Base-by-base conservation (phyloP, 1,140 invertebrate species). In the Drosophila gunungcola region DNA sequence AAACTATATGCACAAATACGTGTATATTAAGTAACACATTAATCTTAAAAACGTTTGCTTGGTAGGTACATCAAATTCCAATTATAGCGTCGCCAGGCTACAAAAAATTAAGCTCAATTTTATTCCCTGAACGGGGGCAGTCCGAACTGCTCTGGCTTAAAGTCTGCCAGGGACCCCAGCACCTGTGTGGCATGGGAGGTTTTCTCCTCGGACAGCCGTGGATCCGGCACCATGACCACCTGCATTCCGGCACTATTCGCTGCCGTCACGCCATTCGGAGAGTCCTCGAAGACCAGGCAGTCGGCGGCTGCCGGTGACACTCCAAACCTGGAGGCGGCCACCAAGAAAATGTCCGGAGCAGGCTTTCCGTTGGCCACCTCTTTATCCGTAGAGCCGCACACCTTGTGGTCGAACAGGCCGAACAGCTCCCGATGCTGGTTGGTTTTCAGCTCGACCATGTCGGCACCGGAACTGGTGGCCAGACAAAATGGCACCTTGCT, bases 271-370 rank as follows among this genome's bases (percentile, higher is more conserved):
- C 98, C 98, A 92, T 98, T 98, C 1, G 96, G 95, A 1, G 98
- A 96, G 93, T 99, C 98, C 93, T 99, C 98, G 92, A 98, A 98
- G 0, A 98, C 98, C 48, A 99, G 92, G 86, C 97, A 97, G 95
- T 96, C 94, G 45, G 94, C 93, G 7, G 96, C 94, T 49, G 94
- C 86, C 4, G 96, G 96, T 55, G 94, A 95, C 70, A 96, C 95
- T 0, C 94, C 90, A 92, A 99, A 99, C 73, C 98, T 93, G 2
- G 94, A 93, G 3, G 97, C 97, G 69, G 97, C 96, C 1, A 98
- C 94, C 10, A 98, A 91, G 91, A 98, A 99, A 85, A 98, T 97
- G 92, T 99, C 98, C 0, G 98, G 98, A 68, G 95, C 95, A 11
- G 98, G 98, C 94, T 99, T 99, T 29, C 98, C 98, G 73, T 95